Evolutionary conservation across 2,797 vertebrate genomes (phyloP).

Genomic region (Premnoplex brunnescens): DNA sequence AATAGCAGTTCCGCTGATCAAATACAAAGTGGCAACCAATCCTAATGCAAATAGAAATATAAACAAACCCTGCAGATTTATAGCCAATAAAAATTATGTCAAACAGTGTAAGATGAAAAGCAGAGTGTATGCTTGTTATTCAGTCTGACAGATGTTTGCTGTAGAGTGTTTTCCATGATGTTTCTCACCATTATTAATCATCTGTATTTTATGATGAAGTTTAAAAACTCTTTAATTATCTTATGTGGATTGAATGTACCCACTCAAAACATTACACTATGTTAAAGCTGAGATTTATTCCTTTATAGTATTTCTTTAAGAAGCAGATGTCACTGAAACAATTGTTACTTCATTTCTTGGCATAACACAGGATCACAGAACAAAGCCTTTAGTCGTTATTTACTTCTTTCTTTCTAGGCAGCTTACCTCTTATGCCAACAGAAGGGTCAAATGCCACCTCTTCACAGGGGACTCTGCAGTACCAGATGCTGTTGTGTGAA

Average conservation of each 20-base stretch:
- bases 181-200: conserved; percentile 15
- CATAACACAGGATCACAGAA: neutral
- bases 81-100: conserved; percentile 48
- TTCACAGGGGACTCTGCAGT: fast-evolving
- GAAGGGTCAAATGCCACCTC: neutral
- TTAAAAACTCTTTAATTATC: conserved; percentile 25
- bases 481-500: neutral
- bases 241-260: neutral
- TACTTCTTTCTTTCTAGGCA: neutral
- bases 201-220: neutral
- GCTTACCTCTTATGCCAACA: neutral
- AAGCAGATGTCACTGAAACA: neutral
- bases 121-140: neutral
- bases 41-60: neutral
- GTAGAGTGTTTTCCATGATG: neutral
- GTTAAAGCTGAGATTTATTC: neutral
- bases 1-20: neutral
- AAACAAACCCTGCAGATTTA: conserved; percentile 41
- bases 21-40: neutral
- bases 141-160: conserved; percentile 10
- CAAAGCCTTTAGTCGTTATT: neutral
- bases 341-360: neutral
- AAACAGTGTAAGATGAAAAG: neutral
- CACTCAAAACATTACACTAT: neutral
- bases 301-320: neutral